Conservation (phyloP, 2,113 vertebrate species). For the Corynorhinus townsendii region DNA sequence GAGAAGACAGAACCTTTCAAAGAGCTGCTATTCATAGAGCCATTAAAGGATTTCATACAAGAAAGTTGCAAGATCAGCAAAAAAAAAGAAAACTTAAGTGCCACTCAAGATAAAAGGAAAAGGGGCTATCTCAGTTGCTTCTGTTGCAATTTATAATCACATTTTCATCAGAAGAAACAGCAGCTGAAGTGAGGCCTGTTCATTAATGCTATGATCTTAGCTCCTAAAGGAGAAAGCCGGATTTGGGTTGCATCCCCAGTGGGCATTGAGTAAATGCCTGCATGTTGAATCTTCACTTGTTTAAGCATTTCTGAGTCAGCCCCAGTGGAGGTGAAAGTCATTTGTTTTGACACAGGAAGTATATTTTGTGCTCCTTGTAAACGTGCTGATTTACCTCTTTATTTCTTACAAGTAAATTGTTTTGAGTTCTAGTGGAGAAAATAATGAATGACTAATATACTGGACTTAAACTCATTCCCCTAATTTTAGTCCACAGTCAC, state of each 20-base stretch:
- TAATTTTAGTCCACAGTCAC: background rate
- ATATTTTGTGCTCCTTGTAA: background rate
- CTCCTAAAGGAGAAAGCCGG: background rate
- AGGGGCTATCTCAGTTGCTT: background rate
- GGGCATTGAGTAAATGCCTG: background rate
- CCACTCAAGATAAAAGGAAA: background rate
- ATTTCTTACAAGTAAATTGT: background rate
- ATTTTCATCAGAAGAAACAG: background rate
- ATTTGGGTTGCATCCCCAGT: rapidly evolving
- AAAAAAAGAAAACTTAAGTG: background rate
- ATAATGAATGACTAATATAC: background rate
- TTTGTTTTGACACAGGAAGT: background rate
- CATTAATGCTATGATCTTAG: background rate
- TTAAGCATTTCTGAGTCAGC: background rate
- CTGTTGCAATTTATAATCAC: background rate
- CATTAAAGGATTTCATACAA: background rate
- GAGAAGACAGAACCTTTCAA: background rate
- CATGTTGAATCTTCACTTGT: too few species aligned
- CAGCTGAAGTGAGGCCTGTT: background rate
- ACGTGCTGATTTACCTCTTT: background rate
- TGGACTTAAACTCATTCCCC: background rate
- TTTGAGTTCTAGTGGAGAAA: background rate
- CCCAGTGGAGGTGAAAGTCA: background rate
- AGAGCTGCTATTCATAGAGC: background rate
- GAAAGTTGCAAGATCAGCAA: background rate